Evolutionary conservation across 2,113 vertebrate species (phyloP), one percentile per base, ranked within the genome.

Genomic region (Epinephelus lanceolatus): DNA sequence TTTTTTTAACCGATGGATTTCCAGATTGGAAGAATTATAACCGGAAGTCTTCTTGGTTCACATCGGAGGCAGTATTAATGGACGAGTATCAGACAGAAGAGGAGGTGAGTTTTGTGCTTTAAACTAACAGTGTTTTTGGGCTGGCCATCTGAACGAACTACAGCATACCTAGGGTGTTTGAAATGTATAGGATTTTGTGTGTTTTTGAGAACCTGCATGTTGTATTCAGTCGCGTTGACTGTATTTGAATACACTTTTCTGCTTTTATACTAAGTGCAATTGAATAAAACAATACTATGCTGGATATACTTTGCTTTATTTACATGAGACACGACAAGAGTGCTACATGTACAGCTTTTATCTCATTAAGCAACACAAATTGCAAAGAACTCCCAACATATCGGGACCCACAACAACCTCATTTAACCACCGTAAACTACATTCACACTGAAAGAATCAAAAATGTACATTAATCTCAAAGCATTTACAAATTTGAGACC

Each of bases 121-220:
- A 19, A 66, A 72, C 2, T 42, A 33, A 3, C 93, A 98, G 91
- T 75, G 95, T 98, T 89, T 99, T 97, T 52, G 97, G 97, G 33
- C 95, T 99, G 53, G 95, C 97, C 74, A 94, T 98, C 61, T 98
- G 89, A 96, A 86, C 7, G 9, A 53, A 40, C 15, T 14, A 33
- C 52, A 69, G 11, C 33, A 4, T 23, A 37, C 17, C 19, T 19
- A 2, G 19, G 8, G 11, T 45, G n/a, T 18, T 59, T 52, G 40
- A 21, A 68, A 57, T 71, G 25, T 59, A 57, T 14, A 51, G 2
- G 7, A 45, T 45, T 73, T 37, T 73, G 21, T 17, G 13, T 72
- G 40, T 71, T 81, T 76, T 70, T 59, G 3, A n/a, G 21, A 67
- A 72, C 19, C 47, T 47, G 21, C 12, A 21, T 73, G 27, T 75